Evolutionary conservation across 2,888 invertebrate species (phyloP).

Genomic region (Hybos culiciformis): DNA sequence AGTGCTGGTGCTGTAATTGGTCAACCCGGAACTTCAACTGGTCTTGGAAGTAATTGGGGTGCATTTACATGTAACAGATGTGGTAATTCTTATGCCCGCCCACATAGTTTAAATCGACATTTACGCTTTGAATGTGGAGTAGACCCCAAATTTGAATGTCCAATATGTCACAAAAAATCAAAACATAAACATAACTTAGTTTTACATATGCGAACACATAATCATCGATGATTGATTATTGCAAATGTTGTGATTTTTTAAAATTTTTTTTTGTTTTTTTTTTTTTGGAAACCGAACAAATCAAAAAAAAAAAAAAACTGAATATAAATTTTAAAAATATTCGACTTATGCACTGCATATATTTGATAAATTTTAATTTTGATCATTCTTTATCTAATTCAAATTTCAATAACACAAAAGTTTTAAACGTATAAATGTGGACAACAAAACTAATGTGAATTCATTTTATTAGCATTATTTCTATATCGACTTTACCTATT

Average conservation of each 20-base stretch:
- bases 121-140: conserved; percentile 46
- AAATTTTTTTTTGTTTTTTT: too few relatives aligned
- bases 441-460: too few relatives aligned
- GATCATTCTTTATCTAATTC: too few relatives aligned
- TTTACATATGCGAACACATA: conserved; percentile 37
- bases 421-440: too few relatives aligned
- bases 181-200: conserved; percentile 38
- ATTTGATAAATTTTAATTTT: too few relatives aligned
- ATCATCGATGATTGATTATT: conserved; percentile 34
- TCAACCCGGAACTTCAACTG: conserved; percentile 1
- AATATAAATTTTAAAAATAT: conserved; percentile 1
- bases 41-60: conserved; percentile 22
- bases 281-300: conserved; percentile 2
- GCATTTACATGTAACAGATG: conserved; percentile 40
- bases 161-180: conserved; percentile 45
- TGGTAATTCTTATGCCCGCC: conserved; percentile 43
- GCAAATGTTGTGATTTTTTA: conserved; percentile 13
- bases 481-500: too few relatives aligned
- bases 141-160: conserved; percentile 47
- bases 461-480: too few relatives aligned
- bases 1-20: conserved; percentile 5
- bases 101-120: conserved; percentile 43
- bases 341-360: not conserved
- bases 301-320: conserved; percentile 5
- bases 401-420: too few relatives aligned